These are phyloP conservation scores for Metalampra italica DNA, from an alignment of 2,888 invertebrate genomes.

Conservation along the genomic window DNA sequence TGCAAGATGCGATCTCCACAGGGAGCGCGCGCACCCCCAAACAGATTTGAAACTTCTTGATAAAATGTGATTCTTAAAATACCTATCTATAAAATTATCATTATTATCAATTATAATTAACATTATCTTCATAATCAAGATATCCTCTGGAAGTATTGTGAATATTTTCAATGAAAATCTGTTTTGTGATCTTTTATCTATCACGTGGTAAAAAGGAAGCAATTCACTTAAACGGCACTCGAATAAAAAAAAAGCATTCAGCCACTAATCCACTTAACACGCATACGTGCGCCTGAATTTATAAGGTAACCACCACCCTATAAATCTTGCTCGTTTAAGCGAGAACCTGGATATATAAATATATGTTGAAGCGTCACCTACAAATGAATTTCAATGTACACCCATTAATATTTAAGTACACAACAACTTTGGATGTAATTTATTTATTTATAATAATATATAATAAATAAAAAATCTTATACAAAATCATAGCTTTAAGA, in stretches of 20 bases:
- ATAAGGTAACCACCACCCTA: conserved; percentile 32
- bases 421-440: not conserved
- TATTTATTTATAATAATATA: not conserved
- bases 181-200: not conserved
- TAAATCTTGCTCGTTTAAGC: conserved; percentile 26
- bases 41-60: too few species aligned
- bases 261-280: conserved; percentile 30
- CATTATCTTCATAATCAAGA: too few species aligned
- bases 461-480: too few species aligned
- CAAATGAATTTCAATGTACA: not conserved
- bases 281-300: conserved; percentile 35
- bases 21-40: too few species aligned
- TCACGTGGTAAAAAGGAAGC: not conserved
- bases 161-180: not conserved
- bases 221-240: not conserved
- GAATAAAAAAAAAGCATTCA: conserved; percentile 15
- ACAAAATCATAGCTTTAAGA: too few species aligned
- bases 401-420: too few species aligned
- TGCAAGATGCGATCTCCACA: too few species aligned
- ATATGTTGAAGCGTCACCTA: conserved; percentile 1
- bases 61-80: too few species aligned
- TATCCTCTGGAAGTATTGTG: too few species aligned
- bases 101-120: too few species aligned
- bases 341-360: conserved; percentile 1
- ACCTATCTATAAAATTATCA: too few species aligned